Evolutionary conservation across 2,888 invertebrate species (phyloP), one percentile per base, ranked within the genome.

Genomic region (Lypha dubia): DNA sequence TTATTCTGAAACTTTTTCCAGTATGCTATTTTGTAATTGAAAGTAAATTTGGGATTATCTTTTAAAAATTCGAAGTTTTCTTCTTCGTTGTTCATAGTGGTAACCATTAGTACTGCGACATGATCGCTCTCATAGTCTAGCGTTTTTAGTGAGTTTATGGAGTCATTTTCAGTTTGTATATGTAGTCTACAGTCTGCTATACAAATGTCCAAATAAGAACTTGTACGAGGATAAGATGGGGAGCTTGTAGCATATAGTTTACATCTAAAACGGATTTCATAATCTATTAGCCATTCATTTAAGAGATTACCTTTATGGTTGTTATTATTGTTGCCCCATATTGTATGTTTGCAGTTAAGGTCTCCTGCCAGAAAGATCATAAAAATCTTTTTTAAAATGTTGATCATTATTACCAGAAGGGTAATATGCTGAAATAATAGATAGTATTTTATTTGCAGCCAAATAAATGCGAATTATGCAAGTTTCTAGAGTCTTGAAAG

Each of bases 181-280:
- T 28, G n/a, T n/a, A 32, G 20, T 53, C 51, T 53, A 53, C 51
- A 53, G 51, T 53, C 51, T 3, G 51, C 51, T 24, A 53, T 13
- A 24, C 51, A 53, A 53, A 53, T 22, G 24, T 53, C 51, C 13
- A 56, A n/a, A 28, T 28, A 56, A 28, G 28, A 56, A n/a, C 56
- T n/a, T n/a, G 28, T 28, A 28, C 15, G 28, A 28, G n/a, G 28
- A n/a, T 56, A 28, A 2, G 28, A 56, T 15, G 56, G 56, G 2
- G 56, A 56, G 2, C 1, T 28, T 28, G 56, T 56, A n/a, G 56
- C 56, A 6, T 56, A 56, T 15, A 56, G 13, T 28, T 56, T 56
- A 56, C 56, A 56, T 28, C 28, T 56, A 8, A 53, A 53, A 22
- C 24, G 22, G 11, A 56, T 56, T 56, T 56, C 28, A 28, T 56